Percentiles rank a stretch among this genome's conserved stretches.
phyloP scores from a whole-genome alignment of 1,140 invertebrate genomes.

The Laupala kohalensis region DNA sequence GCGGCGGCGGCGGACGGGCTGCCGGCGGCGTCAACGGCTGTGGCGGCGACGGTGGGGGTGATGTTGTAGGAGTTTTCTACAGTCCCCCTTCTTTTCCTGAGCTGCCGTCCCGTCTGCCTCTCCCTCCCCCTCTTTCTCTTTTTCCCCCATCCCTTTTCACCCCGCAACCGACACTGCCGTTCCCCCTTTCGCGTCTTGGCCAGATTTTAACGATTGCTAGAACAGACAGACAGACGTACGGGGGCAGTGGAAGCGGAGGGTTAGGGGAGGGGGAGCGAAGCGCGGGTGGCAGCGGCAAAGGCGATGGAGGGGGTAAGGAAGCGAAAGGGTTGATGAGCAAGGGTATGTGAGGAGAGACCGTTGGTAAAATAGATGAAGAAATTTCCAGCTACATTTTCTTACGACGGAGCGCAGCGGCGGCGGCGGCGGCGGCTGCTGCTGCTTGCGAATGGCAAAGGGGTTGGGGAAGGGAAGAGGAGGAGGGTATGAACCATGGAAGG shows the following conservation, averaged over 20 bases:
- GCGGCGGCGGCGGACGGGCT: not conserved
- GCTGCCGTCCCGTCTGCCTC: no score
- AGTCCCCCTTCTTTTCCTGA: not conserved
- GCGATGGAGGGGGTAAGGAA: not conserved
- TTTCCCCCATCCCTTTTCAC: not conserved
- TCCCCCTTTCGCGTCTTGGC: not conserved
- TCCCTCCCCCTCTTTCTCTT: not conserved
- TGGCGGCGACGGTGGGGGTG: not conserved
- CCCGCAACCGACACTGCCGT: not conserved
- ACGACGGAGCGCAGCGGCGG: not conserved
- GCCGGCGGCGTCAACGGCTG: no score
- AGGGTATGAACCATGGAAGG: not conserved
- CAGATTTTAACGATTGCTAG: conserved; percentile 12
- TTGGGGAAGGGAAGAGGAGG: not conserved
- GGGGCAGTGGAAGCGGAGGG: no score
- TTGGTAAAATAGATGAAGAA: conserved; percentile 8
- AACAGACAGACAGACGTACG: conserved; percentile 10
- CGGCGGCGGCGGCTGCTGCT: no score
- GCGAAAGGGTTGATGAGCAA: conserved; percentile 11
- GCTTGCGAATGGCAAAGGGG: no score
- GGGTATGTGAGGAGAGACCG: not conserved
- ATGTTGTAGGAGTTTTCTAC: not conserved
- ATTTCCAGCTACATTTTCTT: conserved; percentile 13
- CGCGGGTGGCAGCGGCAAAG: not conserved
- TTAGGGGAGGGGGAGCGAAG: no score